phyloP scores from a whole-genome alignment of 37 sponge, comb jelly and placozoan species.

The Amphimedon queenslandica region DNA sequence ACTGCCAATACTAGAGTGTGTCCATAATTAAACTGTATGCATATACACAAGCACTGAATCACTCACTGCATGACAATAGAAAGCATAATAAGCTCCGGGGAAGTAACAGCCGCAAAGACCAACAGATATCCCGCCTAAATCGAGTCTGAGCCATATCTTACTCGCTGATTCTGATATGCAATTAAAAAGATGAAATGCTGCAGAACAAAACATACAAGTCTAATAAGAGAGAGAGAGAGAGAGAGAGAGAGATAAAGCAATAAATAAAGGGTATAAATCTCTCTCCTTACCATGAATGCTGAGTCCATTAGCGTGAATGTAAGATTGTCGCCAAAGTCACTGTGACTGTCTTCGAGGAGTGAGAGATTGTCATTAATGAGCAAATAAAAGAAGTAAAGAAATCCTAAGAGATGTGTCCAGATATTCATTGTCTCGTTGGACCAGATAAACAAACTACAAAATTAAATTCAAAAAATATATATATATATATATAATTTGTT shows the following conservation, averaged over 20 bases:
- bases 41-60: neutral
- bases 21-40: neutral
- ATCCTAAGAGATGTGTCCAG: conserved; percentile 77
- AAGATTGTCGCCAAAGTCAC: conserved; percentile 42
- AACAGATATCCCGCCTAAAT: conserved; percentile 71
- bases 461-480: neutral
- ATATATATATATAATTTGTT: neutral
- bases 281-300: conserved; percentile 15
- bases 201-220: conserved; percentile 69
- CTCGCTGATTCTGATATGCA: conserved; percentile 79
- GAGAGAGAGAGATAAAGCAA: conserved; percentile 6
- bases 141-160: conserved; percentile 70
- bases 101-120: conserved; percentile 86
- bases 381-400: conserved; percentile 57
- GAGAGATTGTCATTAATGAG: conserved; percentile 48
- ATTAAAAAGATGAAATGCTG: conserved; percentile 67
- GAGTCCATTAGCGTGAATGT: conserved; percentile 46
- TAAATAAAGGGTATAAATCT: neutral
- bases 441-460: conserved; percentile 59
- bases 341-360: conserved; percentile 34
- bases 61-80: conserved; percentile 73
- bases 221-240: conserved; percentile 12
- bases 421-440: conserved; percentile 88
- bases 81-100: conserved; percentile 86
- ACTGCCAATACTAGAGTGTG: conserved; percentile 43